A percentile compares a stretch with the other conserved stretches of the same genome.
Evolutionary conservation across 2,797 vertebrate genomes (phyloP).

Genomic region (Sus cebifrons): DNA sequence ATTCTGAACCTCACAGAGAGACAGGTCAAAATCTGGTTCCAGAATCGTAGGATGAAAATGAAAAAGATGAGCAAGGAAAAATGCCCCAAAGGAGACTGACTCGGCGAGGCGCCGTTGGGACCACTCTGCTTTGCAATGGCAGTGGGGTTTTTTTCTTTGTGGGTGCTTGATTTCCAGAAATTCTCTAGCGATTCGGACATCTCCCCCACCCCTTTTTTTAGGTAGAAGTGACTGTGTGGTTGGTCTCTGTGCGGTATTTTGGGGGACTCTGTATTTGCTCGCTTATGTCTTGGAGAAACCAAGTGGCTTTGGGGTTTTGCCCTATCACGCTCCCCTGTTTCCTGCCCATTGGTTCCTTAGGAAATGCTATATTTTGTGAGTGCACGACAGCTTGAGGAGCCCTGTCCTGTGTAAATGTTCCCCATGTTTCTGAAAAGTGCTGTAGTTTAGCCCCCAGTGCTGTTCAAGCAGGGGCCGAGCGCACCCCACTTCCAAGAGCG

Average conservation of each 20-base stretch:
- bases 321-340: conserved; percentile 5
- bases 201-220: conserved; percentile 38
- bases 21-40: conserved; percentile 99
- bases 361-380: conserved; percentile 88
- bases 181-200: conserved; percentile 73
- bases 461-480: conserved; percentile 84
- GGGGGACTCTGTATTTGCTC: conserved; percentile 88
- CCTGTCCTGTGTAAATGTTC: conserved; percentile 88
- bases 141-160: conserved; percentile 54
- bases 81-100: conserved; percentile 94
- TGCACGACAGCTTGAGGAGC: conserved; percentile 89
- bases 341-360: conserved; percentile 82
- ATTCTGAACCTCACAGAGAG: conserved; percentile 99
- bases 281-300: conserved; percentile 86
- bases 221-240: conserved; percentile 89
- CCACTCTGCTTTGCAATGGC: conserved; percentile 50
- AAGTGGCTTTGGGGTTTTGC: conserved; percentile 83
- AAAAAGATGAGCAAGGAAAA: conserved; percentile 99
- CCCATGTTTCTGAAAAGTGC: conserved; percentile 88
- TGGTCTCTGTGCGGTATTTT: conserved; percentile 89
- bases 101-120: conserved; percentile 18
- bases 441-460: conserved; percentile 87
- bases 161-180: conserved; percentile 84
- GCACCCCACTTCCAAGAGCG: conserved; percentile 69
- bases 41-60: conserved; percentile 99